These are phyloP conservation scores for Ciconia nigra DNA, from an alignment of 2,797 vertebrate species.

Conservation along the genomic window DNA sequence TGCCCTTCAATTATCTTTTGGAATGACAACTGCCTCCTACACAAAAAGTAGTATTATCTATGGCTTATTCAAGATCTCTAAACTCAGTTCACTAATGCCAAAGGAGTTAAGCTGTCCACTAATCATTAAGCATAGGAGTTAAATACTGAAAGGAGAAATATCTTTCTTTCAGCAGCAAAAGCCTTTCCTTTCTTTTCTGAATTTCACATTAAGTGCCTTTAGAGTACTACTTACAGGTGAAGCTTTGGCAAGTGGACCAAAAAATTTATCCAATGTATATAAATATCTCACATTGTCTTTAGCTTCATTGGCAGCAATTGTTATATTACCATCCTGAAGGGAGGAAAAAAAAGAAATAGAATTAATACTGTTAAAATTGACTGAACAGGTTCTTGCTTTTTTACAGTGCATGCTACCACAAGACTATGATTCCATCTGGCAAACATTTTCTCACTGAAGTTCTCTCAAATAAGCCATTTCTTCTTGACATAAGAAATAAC, in stretches of 20 bases:
- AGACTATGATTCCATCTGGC: not conserved
- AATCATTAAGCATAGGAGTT: not conserved
- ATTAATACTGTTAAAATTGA: not conserved
- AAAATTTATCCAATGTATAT: slow-evolving; percentile 79
- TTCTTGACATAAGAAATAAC: not conserved
- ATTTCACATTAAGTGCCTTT: not conserved
- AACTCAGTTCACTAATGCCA: not conserved
- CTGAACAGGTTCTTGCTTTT: not conserved
- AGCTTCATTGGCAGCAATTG: slow-evolving; percentile 82
- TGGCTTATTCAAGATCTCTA: not conserved
- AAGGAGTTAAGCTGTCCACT: not conserved
- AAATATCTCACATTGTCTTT: slow-evolving; percentile 87
- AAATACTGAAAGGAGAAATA: not conserved
- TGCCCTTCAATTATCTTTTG: not conserved
- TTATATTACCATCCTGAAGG: slow-evolving; percentile 79
- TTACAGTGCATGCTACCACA: not conserved
- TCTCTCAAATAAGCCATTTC: not conserved
- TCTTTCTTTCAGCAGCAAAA: not conserved
- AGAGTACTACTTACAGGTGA: slow-evolving; percentile 75
- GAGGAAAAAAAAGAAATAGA: not conserved
- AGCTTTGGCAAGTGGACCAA: slow-evolving; percentile 74
- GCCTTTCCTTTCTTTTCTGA: not conserved
- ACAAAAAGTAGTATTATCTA: not conserved
- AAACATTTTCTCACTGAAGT: not conserved
- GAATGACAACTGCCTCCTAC: not conserved